These are phyloP conservation scores for Henricia sp. DNA, from an alignment of 53 echinoderm and acorn worm species.

Conservation along the genomic window DNA sequence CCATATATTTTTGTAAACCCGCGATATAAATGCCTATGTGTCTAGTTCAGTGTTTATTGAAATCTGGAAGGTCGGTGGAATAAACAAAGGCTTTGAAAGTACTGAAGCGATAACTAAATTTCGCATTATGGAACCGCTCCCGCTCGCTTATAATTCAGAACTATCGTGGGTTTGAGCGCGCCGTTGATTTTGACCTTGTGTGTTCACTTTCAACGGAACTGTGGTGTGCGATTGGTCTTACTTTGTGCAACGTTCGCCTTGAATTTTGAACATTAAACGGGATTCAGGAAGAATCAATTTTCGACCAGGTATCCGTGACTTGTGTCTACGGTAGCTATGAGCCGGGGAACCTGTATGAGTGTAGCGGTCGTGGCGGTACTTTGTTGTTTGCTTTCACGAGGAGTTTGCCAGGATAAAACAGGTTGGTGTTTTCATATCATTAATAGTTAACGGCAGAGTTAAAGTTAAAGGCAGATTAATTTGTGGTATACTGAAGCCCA, in stretches of 20 bases:
- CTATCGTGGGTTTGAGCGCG: background rate
- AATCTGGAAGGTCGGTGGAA: background rate
- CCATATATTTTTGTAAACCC: background rate
- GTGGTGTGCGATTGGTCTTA: background rate
- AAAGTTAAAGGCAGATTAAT: background rate
- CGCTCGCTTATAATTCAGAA: background rate
- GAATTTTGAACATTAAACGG: background rate
- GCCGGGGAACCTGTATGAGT: background rate
- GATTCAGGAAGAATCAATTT: background rate
- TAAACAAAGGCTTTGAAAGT: background rate
- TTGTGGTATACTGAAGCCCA: background rate
- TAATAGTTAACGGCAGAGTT: background rate
- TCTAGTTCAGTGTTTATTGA: background rate
- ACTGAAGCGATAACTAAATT: background rate
- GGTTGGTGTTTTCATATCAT: background rate
- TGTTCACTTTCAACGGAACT: no score
- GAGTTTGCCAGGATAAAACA: conserved; percentile 9
- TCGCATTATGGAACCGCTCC: background rate
- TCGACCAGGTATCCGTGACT: background rate
- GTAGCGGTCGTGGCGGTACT: background rate
- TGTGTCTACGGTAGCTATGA: conserved; percentile 29
- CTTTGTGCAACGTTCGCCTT: background rate
- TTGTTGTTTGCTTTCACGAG: background rate
- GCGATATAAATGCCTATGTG: background rate
- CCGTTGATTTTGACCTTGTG: background rate